A percentile compares a stretch with the other conserved stretches of the same genome.
These are phyloP conservation scores for Sitta europaea DNA, from an alignment of 2,113 vertebrate species.

Conservation along the genomic window DNA sequence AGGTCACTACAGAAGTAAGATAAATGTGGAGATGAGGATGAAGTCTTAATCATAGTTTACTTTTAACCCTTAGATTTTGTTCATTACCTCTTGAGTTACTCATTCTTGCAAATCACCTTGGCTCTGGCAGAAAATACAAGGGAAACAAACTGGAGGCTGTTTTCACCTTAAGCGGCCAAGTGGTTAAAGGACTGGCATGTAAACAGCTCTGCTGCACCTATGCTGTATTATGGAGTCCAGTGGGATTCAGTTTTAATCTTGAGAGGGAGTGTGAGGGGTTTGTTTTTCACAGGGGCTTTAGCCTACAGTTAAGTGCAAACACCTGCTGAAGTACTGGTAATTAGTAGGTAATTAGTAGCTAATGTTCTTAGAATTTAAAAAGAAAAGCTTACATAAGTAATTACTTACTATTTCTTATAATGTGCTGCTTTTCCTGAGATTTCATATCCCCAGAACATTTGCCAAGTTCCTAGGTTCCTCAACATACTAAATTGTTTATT, in stretches of 20 bases:
- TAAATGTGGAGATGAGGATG: constrained; percentile 16
- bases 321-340: constrained; percentile 99
- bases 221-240: constrained; percentile 62
- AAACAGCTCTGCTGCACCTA: constrained; percentile 57
- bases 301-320: constrained; percentile 90
- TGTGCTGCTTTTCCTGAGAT: constrained; percentile 94
- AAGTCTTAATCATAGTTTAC: constrained; percentile 38
- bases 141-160: not conserved
- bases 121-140: not conserved
- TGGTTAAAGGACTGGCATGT: constrained; percentile 57
- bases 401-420: constrained; percentile 94
- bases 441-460: constrained; percentile 96
- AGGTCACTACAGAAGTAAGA: constrained; percentile 33
- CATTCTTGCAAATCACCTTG: not conserved
- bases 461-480: constrained; percentile 95
- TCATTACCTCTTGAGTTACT: not conserved
- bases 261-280: constrained; percentile 86
- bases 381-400: constrained; percentile 97
- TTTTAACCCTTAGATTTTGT: constrained; percentile 16
- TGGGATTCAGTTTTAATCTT: constrained; percentile 79
- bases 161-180: constrained; percentile 63
- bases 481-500: constrained; percentile 98
- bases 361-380: constrained; percentile 98
- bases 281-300: constrained; percentile 92
- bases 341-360: constrained; percentile 99